phyloP scores from a whole-genome alignment of 1,140 invertebrate species.

The Pseudomyrmex gracilis region DNA sequence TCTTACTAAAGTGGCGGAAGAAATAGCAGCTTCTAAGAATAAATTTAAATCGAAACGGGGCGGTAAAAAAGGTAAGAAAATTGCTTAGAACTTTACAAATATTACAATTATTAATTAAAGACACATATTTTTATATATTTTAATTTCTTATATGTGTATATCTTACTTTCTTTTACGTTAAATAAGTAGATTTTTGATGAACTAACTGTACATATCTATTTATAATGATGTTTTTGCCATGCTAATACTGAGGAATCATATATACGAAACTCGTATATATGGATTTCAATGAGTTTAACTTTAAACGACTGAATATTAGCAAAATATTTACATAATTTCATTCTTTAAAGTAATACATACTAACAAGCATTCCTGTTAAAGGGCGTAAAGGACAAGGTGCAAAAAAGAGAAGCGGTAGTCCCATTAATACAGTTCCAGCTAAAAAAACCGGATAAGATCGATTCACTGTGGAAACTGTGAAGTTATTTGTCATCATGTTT shows the following conservation, averaged over 20 bases:
- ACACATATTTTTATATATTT: too few relatives aligned
- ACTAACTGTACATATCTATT: neutral
- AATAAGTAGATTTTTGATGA: too few relatives aligned
- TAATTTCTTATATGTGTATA: too few relatives aligned
- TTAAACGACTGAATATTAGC: conserved; percentile 70
- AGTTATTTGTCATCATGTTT: conserved; percentile 24
- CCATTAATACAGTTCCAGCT: conserved; percentile 19
- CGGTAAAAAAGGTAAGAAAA: conserved; percentile 75
- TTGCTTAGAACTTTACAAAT: conserved; percentile 25
- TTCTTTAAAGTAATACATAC: neutral
- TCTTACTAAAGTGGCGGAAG: conserved; percentile 87
- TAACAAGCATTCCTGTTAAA: conserved; percentile 29
- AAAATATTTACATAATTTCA: neutral
- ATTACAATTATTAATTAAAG: conserved; percentile 29
- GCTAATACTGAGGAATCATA: conserved; percentile 85
- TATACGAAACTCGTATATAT: conserved; percentile 44
- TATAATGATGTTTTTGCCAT: conserved; percentile 84
- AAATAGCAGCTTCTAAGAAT: conserved; percentile 87
- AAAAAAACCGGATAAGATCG: conserved; percentile 67
- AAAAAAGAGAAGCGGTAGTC: conserved; percentile 64
- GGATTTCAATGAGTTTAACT: conserved; percentile 84
- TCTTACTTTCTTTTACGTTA: too few relatives aligned
- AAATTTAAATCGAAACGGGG: conserved; percentile 80
- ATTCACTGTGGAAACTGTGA: conserved; percentile 17
- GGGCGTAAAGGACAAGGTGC: conserved; percentile 62